Evolutionary conservation across 2,888 invertebrate species (phyloP).

Genomic region (Ptycholaimellus sp.): DNA sequence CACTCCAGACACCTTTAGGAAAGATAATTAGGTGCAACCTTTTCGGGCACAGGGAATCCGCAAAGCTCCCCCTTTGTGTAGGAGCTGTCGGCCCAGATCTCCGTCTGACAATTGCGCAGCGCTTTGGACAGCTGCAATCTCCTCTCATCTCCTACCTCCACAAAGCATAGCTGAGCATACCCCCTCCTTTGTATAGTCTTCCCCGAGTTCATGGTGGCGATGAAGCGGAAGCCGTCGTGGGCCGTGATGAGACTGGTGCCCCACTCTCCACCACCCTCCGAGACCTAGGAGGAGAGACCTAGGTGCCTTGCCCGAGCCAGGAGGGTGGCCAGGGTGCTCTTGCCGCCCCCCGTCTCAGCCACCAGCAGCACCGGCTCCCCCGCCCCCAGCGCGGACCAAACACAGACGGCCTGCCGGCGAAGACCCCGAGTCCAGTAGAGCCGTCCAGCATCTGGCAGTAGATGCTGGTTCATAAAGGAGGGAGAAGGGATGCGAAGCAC

Average conservation of each 20-base stretch:
- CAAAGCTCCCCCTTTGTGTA: constrained; percentile 49
- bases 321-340: constrained; percentile 15
- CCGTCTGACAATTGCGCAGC: constrained; percentile 81
- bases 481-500: too few species aligned
- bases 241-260: constrained; percentile 38
- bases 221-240: constrained; percentile 51
- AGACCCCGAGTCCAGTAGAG: too few species aligned
- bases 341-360: constrained; percentile 59
- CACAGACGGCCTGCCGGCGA: too few species aligned
- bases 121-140: constrained; percentile 59
- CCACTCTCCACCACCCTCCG: constrained; percentile 49
- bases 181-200: constrained; percentile 97
- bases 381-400: too few species aligned
- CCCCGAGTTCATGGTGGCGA: constrained; percentile 99
- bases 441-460: too few species aligned
- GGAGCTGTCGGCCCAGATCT: constrained; percentile 75
- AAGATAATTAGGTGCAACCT: too few species aligned
- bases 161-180: too few species aligned
- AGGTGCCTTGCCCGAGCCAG: constrained; percentile 32
- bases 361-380: constrained; percentile 86
- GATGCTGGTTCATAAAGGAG: too few species aligned
- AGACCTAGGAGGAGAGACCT: too few species aligned
- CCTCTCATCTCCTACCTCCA: not conserved
- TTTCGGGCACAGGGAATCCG: too few species aligned
- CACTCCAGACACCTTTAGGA: too few species aligned